Base-by-base conservation (phyloP, 2,113 vertebrate genomes). In the Poicephalus meyeri region DNA sequence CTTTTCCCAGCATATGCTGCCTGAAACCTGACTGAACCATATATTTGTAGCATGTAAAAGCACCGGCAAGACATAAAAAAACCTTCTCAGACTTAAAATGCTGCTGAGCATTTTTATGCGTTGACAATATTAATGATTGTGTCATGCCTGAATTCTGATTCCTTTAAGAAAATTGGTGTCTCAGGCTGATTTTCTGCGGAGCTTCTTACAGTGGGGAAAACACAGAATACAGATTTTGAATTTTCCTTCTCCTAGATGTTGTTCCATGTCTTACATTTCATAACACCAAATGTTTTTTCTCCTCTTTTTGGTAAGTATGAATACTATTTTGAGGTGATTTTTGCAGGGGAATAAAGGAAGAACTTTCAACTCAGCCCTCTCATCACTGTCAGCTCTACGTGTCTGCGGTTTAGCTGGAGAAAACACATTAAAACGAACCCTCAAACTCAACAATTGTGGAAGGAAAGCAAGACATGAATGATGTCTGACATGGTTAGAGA, bases 141-240 rank as follows among this genome's bases (percentile, higher is more conserved):
- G 61, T 50, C 23, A 14, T 70, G 52, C 84, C 65, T 94, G 86
- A 91, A 86, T 61, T 53, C 60, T 39, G 65, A 71, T 78, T 72
- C 41, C 55, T 83, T 60, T 56, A 92, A 76, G 72, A 88, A 91
- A 89, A 89, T 84, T 6, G 2, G 66, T 86, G 73, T 65, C 91
- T 96, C 70, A 95, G 91, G 60, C 86, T 91, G 66, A 94, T 97
- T 96, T 97, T 98, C 78, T 97, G 88, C 66, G 97, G 95, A 95
- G 92, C 86, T 95, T 97, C 93, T 95, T 84, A 86, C 81, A 94
- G 91, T 73, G 91, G 60, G 50, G 84, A 79, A 94, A 92, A 84
- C 73, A 58, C 13, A 71, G 88, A 89, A 23, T 76, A 97, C 90
- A 88, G 76, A 80, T 85, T 97, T 88, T 80, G 28, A 89, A 77